A percentile compares a stretch with the other conserved stretches of the same genome.
These are phyloP conservation scores for Nothobranchius furzeri DNA, from an alignment of 2,113 vertebrate species.

Conservation along the genomic window DNA sequence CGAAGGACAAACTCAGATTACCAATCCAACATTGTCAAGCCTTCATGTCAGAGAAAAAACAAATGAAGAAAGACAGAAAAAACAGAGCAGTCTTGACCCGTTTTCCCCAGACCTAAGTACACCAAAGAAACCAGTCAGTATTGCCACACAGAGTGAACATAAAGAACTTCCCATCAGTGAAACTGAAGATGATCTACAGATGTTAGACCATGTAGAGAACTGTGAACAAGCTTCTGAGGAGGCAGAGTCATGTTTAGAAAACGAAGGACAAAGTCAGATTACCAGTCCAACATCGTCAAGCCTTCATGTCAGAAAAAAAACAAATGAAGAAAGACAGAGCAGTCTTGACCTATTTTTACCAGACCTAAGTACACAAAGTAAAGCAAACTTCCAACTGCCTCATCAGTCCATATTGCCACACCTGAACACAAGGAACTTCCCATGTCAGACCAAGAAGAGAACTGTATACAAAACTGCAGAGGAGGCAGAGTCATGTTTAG, in stretches of 20 bases:
- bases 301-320: background rate
- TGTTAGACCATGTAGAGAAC: background rate
- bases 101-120: background rate
- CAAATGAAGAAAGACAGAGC: background rate
- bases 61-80: slow-evolving; percentile 4
- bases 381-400: background rate
- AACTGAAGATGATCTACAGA: background rate
- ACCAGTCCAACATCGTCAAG: background rate
- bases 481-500: background rate
- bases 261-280: background rate
- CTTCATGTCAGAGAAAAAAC: background rate
- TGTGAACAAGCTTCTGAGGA: background rate
- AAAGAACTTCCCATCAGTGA: background rate
- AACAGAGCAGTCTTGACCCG: background rate
- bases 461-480: background rate
- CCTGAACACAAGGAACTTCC: background rate
- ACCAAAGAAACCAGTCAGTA: slow-evolving; percentile 4
- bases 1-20: background rate
- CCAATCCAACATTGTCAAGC: background rate
- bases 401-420: background rate
- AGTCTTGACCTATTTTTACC: background rate
- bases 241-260: slow-evolving; percentile 3
- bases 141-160: too few species aligned
- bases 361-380: slow-evolving; percentile 7
- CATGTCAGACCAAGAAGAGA: background rate